phyloP scores from a whole-genome alignment of 2,797 vertebrate species.

The Schizothorax lantsangensis region DNA sequence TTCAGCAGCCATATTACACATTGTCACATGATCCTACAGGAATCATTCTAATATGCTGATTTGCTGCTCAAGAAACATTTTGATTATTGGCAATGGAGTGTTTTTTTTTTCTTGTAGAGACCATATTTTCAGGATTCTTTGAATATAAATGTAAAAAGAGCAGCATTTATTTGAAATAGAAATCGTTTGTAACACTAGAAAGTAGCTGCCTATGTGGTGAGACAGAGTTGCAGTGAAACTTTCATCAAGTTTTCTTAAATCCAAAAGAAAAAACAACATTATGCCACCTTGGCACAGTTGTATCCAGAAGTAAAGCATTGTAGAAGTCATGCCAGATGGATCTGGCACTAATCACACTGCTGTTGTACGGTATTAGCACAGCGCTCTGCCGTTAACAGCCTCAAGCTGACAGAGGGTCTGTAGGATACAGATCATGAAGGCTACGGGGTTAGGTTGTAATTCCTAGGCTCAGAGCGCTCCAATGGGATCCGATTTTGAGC shows the following conservation, averaged over 20 bases:
- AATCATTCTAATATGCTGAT: neutral
- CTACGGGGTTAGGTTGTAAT: constrained; percentile 64
- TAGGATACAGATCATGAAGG: constrained; percentile 62
- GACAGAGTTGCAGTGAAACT: constrained; percentile 1
- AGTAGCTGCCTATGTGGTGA: too few relatives aligned
- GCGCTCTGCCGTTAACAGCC: constrained; percentile 29
- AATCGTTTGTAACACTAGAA: neutral
- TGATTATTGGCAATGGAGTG: neutral
- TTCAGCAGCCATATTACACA: neutral
- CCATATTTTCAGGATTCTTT: neutral
- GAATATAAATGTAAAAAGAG: neutral
- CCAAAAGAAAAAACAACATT: neutral
- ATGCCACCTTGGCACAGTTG: neutral
- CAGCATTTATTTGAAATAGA: neutral
- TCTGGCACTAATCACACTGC: constrained; percentile 23
- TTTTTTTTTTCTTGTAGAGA: neutral
- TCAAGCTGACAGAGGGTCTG: constrained; percentile 56
- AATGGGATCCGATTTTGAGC: constrained; percentile 59
- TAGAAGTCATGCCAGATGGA: constrained; percentile 6
- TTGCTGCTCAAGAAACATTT: neutral
- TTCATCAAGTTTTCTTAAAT: neutral
- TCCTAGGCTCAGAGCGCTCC: constrained; percentile 59
- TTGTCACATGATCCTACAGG: neutral
- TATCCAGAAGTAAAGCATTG: constrained; percentile 8
- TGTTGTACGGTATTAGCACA: constrained; percentile 18